These are phyloP conservation scores for Melanophora roralis DNA, from an alignment of 2,888 invertebrate species.

Conservation along the genomic window DNA sequence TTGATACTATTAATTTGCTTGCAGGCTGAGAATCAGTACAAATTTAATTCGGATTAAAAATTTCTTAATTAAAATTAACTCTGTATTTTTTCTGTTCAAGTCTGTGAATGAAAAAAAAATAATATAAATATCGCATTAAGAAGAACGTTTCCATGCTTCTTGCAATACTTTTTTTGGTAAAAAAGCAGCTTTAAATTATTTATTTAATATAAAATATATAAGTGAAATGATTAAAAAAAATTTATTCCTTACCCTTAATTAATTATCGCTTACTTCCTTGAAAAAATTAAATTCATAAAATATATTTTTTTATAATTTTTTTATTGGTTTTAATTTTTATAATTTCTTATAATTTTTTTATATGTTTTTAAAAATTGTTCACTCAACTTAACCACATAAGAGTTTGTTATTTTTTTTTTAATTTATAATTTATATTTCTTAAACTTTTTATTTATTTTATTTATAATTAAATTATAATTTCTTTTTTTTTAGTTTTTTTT, in stretches of 20 bases:
- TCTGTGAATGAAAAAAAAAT: no score
- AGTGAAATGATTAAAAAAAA: no score
- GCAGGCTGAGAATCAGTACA: no score
- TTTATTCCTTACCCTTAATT: background rate
- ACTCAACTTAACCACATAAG: slow-evolving; percentile 62
- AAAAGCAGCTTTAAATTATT: no score
- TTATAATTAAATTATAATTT: slow-evolving; percentile 58
- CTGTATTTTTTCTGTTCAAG: no score
- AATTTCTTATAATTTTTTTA: slow-evolving; percentile 60
- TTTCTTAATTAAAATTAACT: no score
- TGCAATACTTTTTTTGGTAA: no score
- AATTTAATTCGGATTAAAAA: no score
- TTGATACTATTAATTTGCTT: no score
- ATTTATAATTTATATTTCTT: slow-evolving; percentile 45
- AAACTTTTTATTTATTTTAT: slow-evolving; percentile 47
- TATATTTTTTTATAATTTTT: slow-evolving; percentile 56
- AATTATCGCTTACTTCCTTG: background rate
- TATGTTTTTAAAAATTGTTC: slow-evolving; percentile 62
- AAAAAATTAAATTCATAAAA: background rate
- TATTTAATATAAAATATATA: no score
- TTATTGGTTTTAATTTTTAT: slow-evolving; percentile 55
- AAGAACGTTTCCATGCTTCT: no score
- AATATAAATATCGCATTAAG: no score
- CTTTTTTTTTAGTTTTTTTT: slow-evolving; percentile 32
- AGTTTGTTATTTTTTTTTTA: slow-evolving; percentile 44